A percentile compares a stretch with the other conserved stretches of the same genome.
Conservation (phyloP, 2,797 vertebrate genomes). For the Brotula barbata region DNA sequence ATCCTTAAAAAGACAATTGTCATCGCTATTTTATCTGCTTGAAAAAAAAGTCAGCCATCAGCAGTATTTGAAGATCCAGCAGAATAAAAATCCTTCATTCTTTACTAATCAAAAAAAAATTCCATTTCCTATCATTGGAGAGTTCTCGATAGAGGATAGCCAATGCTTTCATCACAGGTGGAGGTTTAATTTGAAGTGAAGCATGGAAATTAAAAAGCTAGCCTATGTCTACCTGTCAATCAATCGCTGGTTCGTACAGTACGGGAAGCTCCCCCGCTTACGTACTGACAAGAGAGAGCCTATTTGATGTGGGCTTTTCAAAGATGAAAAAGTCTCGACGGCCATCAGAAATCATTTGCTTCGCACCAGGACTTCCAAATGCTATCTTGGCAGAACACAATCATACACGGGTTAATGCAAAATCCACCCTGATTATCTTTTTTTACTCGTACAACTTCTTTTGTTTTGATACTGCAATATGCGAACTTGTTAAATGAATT, state of each 20-base stretch:
- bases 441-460: slow-evolving; percentile 57
- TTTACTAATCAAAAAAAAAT: slow-evolving; percentile 78
- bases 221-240: slow-evolving; percentile 86
- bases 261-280: slow-evolving; percentile 58
- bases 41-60: slow-evolving; percentile 73
- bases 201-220: slow-evolving; percentile 85
- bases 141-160: slow-evolving; percentile 70
- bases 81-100: slow-evolving; percentile 72
- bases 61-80: slow-evolving; percentile 73
- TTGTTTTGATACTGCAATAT: slow-evolving; percentile 60
- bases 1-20: slow-evolving; percentile 77
- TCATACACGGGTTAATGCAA: slow-evolving; percentile 74
- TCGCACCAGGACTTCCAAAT: slow-evolving; percentile 73
- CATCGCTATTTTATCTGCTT: slow-evolving; percentile 81
- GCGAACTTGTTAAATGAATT: slow-evolving; percentile 57
- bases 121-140: slow-evolving; percentile 75
- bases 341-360: slow-evolving; percentile 84
- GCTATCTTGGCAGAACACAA: slow-evolving; percentile 75
- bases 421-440: slow-evolving; percentile 72
- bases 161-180: slow-evolving; percentile 84
- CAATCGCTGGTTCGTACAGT: slow-evolving; percentile 73
- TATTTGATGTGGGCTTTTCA: slow-evolving; percentile 85
- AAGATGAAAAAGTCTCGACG: slow-evolving; percentile 70
- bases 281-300: slow-evolving; percentile 76
- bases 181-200: slow-evolving; percentile 88